Evolutionary conservation across 2,888 invertebrate species (phyloP).

Genomic region (Drosophila nigritarsus): DNA sequence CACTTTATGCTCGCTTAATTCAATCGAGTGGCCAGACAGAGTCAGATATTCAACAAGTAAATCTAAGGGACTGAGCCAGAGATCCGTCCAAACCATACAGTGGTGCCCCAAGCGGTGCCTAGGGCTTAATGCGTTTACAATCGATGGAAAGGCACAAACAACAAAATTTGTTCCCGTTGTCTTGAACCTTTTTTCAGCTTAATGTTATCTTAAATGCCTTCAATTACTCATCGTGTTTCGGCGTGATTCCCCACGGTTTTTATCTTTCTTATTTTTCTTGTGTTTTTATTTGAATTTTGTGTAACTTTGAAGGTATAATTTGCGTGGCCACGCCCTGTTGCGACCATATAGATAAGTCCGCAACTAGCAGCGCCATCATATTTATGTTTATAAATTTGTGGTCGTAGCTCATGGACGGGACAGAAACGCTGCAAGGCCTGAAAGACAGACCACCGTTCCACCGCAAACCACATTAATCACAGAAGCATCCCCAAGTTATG

Average conservation of each 20-base stretch:
- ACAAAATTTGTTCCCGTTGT: slow-evolving; percentile 7
- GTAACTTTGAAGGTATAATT: slow-evolving; percentile 44
- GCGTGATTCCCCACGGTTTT: background rate
- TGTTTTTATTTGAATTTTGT: background rate
- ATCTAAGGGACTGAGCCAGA: slow-evolving; percentile 24
- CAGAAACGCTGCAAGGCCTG: slow-evolving; percentile 24
- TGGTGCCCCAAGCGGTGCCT: slow-evolving; percentile 3
- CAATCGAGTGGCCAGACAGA: slow-evolving; percentile 59
- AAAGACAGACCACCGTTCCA: slow-evolving; percentile 10
- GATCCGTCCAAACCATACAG: background rate
- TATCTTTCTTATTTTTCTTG: background rate
- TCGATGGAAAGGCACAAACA: slow-evolving; percentile 14
- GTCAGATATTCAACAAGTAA: slow-evolving; percentile 71
- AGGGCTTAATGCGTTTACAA: slow-evolving; percentile 44
- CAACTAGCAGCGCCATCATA: slow-evolving; percentile 28
- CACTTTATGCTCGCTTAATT: slow-evolving; percentile 66
- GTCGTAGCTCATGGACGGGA: slow-evolving; percentile 23
- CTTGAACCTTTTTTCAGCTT: slow-evolving; percentile 65
- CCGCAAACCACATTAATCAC: slow-evolving; percentile 52
- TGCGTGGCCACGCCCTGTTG: slow-evolving; percentile 46
- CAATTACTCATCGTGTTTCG: slow-evolving; percentile 62
- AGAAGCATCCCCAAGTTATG: slow-evolving; percentile 38
- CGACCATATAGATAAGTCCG: slow-evolving; percentile 43
- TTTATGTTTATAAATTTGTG: slow-evolving; percentile 54
- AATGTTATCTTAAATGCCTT: slow-evolving; percentile 74